Conservation (phyloP, 1,140 invertebrate genomes). For the Sminthurides bifidus region DNA sequence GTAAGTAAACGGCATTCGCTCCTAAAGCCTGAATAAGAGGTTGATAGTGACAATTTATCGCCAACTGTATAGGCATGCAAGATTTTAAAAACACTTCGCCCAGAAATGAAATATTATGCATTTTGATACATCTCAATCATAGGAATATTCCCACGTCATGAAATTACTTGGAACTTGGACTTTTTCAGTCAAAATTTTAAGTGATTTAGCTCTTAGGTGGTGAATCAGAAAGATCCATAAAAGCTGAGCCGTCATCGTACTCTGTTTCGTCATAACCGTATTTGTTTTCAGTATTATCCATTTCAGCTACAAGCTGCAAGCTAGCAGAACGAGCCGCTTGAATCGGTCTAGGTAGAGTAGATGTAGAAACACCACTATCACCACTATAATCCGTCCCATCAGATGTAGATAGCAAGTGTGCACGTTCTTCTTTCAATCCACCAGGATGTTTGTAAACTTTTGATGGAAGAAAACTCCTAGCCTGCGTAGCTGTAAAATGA, state of each 20-base stretch:
- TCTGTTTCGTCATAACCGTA: not conserved
- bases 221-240: slow-evolving; percentile 27
- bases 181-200: too few relatives aligned
- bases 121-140: too few relatives aligned
- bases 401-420: slow-evolving; percentile 23
- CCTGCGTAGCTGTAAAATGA: slow-evolving; percentile 19
- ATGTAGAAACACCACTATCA: slow-evolving; percentile 15
- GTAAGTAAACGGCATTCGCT: too few relatives aligned
- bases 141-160: too few relatives aligned
- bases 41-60: too few relatives aligned
- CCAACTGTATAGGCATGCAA: too few relatives aligned
- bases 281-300: slow-evolving; percentile 9
- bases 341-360: slow-evolving; percentile 8
- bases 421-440: slow-evolving; percentile 26
- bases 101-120: too few relatives aligned
- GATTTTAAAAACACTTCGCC: too few relatives aligned
- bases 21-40: too few relatives aligned
- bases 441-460: slow-evolving; percentile 31
- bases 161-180: too few relatives aligned
- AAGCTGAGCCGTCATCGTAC: slow-evolving; percentile 5
- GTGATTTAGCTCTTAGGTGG: too few relatives aligned
- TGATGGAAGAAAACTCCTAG: slow-evolving; percentile 27
- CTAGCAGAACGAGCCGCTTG: slow-evolving; percentile 21
- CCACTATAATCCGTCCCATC: slow-evolving; percentile 21
- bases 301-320: slow-evolving; percentile 22